Base-by-base conservation (phyloP, 2,113 vertebrate genomes). In the Dicentrarchus labrax region DNA sequence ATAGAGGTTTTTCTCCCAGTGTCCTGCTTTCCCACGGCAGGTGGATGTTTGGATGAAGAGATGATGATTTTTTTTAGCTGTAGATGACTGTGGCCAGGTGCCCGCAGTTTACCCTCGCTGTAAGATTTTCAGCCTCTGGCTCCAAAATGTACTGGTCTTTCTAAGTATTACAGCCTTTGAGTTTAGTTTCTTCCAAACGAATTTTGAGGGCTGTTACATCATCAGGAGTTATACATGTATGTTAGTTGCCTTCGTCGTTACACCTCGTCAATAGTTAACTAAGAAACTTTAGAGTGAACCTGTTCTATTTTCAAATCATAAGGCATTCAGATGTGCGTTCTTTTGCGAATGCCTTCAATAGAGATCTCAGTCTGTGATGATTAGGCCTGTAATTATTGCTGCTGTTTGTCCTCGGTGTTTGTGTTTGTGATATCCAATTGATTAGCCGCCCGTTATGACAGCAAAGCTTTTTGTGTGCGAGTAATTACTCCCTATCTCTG, bases 391-490 rank as follows among this genome's bases (percentile, higher is more conserved):
- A 88, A 91, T 91, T 82, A 88, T 74, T 88, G 84, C 65, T 69
- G 67, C 72, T 80, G 83, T 89, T 89, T 89, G 85, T 84, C 54
- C 76, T 77, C 22, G 0, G 64, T 84, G 86, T 92, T 91, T 86
- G 81, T 91, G 60, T 90, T 86, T 89, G 68, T 67, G 85, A 89
- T 88, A 75, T 82, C 69, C 56, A 65, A 86, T 92, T 92, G 89
- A 94, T 92, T 88, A 90, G 80, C 66, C 59, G 30, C 67, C 80
- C 38, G 82, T 89, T 88, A 86, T 81, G 78, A 88, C 79, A 70
- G 68, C 82, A 56, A 53, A 22, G 57, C 85, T 89, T 64, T 89
- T 86, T 92, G 86, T 87, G 83, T 73, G 83, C 74, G 87, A 74
- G 86, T 88, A 86, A 92, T 93, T 89, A 84, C 76, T 84, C 53